Conservation (phyloP, 1,140 invertebrate species). For the Colletes gigas region DNA sequence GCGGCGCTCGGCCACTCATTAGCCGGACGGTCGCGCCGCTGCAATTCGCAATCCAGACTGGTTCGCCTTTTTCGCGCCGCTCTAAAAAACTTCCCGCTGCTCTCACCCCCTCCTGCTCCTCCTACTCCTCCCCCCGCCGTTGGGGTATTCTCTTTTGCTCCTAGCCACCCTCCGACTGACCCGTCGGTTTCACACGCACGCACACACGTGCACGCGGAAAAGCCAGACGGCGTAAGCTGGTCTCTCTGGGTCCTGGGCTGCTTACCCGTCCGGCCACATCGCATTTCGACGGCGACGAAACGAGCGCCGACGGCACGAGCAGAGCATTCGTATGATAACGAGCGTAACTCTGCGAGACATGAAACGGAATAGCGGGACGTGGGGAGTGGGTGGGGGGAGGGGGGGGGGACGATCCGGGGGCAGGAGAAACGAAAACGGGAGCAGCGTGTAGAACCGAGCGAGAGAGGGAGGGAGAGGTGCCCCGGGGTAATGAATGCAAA, state of each 20-base stretch:
- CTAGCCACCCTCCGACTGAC: constrained; percentile 9
- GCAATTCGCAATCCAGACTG: constrained; percentile 25
- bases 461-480: constrained; percentile 21
- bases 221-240: constrained; percentile 33
- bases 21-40: constrained; percentile 17
- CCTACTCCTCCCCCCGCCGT: neutral
- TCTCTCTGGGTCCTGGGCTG: constrained; percentile 14
- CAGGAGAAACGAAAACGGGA: constrained; percentile 37
- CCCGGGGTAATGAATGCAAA: constrained; percentile 75
- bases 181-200: constrained; percentile 7
- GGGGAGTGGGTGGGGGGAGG: constrained; percentile 13
- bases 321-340: constrained; percentile 73
- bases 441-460: constrained; percentile 12
- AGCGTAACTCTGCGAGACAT: constrained; percentile 67
- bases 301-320: constrained; percentile 57
- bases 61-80: constrained; percentile 30
- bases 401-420: constrained; percentile 10
- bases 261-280: constrained; percentile 43
- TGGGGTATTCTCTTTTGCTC: neutral
- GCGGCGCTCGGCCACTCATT: constrained; percentile 16
- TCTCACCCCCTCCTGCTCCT: no score
- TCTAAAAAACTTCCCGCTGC: neutral
- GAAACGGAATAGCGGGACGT: constrained; percentile 44
- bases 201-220: constrained; percentile 5
- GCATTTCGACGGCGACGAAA: constrained; percentile 60